phyloP scores from a whole-genome alignment of 2,113 vertebrate genomes.

The Nesoenas mayeri region DNA sequence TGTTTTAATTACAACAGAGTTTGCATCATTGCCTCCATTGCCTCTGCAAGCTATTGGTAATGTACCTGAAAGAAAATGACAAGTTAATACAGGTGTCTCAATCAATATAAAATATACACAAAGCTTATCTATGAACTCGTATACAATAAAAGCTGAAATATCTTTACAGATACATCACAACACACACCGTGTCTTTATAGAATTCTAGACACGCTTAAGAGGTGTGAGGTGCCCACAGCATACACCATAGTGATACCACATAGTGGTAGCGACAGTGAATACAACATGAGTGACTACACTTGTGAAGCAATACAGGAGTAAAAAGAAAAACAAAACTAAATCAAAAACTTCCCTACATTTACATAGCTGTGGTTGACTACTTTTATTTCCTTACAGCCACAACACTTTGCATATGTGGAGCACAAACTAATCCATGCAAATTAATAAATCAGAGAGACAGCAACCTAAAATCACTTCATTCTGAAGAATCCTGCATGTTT shows the following conservation, averaged over 20 bases:
- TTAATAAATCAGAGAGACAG: not conserved
- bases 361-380: not conserved
- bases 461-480: not conserved
- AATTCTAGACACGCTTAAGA: no score
- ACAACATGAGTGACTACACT: not conserved
- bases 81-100: not conserved
- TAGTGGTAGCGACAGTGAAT: no score
- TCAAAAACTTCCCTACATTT: not conserved
- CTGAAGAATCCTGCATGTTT: not conserved
- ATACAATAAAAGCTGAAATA: not conserved
- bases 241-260: not conserved
- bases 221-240: not conserved
- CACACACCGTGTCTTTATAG: fast-evolving
- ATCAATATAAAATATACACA: not conserved
- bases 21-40: slow-evolving; percentile 56
- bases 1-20: slow-evolving; percentile 2
- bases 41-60: not conserved
- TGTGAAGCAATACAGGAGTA: fast-evolving
- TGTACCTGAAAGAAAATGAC: slow-evolving; percentile 34
- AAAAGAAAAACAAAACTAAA: not conserved
- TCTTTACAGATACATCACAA: not conserved
- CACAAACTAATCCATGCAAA: not conserved
- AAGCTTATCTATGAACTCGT: not conserved
- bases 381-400: not conserved
- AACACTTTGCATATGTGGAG: fast-evolving